Base-by-base conservation (phyloP, 1,140 invertebrate species). In the Globodera ellingtonae region DNA sequence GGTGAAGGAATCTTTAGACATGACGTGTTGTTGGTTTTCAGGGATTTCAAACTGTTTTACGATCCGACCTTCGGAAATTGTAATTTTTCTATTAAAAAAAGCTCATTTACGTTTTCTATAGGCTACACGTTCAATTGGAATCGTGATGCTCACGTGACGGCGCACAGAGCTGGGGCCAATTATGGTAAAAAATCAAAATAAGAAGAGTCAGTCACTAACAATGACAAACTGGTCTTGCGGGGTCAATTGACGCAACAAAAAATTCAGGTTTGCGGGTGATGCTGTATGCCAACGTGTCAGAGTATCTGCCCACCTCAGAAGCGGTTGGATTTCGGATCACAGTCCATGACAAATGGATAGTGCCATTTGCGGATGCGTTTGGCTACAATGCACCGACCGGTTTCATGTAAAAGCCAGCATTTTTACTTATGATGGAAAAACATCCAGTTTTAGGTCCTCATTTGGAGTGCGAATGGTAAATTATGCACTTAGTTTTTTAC, bases 51-150 rank as follows among this genome's bases (percentile, higher is more conserved):
- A 52, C 62, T 88, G 24, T 82, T 84, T 76, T 89, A 89, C 75
- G 87, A 89, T 52, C 83, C 89, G n/a, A 89, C 88, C 2, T 89
- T 87, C 74, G 87, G 87, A 4, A 89, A 89, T 69, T 89, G 87
- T 52, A 52, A 13, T 52, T 52, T 52, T 52, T 52, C 3, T 35
- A 0, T 52, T 52, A 52, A 52, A 52, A 52, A 52, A 52, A 52
- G 50, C 50, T 9, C 50, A 52, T 35, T 35, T 35, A 2, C 50
- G 50, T 13, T 52, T 7, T 52, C 10, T 52, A 13, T 35, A 52
- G 50, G 50, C 72, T 89, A 82, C 75, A 89, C 87, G 35, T 89
- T 89, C 67, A 89, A 89, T 73, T 84, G 84, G 80, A 83, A 89
- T 79, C 52, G 88, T 79, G 79, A 73, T 48, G 79, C 83, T 46